Evolutionary conservation across 2,113 vertebrate species (phyloP).

Genomic region (Chitala chitala): DNA sequence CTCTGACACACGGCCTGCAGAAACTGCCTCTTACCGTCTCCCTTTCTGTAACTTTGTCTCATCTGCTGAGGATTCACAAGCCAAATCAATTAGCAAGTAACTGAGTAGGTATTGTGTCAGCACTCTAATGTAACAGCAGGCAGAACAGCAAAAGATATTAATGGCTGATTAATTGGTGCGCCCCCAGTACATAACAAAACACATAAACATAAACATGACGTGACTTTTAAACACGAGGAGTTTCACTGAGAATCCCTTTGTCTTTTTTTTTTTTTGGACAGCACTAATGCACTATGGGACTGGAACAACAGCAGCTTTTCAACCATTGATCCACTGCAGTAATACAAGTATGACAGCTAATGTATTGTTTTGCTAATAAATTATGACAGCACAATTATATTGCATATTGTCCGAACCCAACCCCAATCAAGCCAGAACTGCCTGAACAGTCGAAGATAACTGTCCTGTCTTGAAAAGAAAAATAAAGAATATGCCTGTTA

Average conservation of each 20-base stretch:
- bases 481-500: too few relatives aligned
- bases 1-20: too few relatives aligned
- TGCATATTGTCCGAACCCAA: neutral
- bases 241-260: neutral
- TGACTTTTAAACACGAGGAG: neutral
- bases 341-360: neutral
- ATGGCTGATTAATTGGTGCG: neutral
- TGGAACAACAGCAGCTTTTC: neutral
- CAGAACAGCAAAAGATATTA: neutral
- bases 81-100: neutral
- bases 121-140: neutral
- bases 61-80: neutral
- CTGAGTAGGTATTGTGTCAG: neutral
- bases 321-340: neutral
- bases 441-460: too few relatives aligned
- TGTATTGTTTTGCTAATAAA: neutral
- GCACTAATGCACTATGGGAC: neutral
- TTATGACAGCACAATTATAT: neutral
- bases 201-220: neutral
- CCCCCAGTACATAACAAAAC: neutral
- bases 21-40: neutral
- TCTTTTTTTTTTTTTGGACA: neutral
- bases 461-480: too few relatives aligned
- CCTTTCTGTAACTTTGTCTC: neutral
- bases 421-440: too few relatives aligned